Percentiles rank a stretch among this genome's conserved stretches.
Evolutionary conservation across 2,888 invertebrate species (phyloP).

Genomic region (Reticulitermes lucifugus): DNA sequence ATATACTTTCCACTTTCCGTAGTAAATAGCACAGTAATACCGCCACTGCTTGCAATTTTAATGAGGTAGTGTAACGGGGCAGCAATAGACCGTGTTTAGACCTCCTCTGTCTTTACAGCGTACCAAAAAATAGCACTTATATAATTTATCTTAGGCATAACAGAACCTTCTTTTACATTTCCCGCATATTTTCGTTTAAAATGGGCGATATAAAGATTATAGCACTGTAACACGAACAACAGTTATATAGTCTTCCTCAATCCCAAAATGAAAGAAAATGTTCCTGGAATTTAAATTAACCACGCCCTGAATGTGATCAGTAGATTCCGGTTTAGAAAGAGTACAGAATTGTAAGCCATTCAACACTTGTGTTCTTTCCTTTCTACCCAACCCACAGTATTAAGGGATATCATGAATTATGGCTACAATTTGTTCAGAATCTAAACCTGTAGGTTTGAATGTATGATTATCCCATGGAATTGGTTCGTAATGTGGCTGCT

Average conservation of each 20-base stretch:
- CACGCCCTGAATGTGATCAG: background rate
- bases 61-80: no score
- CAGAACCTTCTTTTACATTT: no score
- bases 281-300: background rate
- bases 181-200: no score
- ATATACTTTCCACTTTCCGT: no score
- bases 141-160: no score
- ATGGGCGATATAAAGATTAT: background rate
- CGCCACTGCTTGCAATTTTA: no score
- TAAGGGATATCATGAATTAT: background rate
- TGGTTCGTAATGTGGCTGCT: background rate
- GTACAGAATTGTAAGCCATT: background rate
- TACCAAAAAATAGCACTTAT: no score
- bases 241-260: background rate
- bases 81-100: no score
- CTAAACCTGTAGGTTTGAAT: background rate
- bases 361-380: background rate
- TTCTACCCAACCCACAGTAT: background rate
- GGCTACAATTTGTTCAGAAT: conserved; percentile 3
- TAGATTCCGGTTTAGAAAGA: background rate
- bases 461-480: background rate
- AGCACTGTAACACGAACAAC: background rate
- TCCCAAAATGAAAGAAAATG: background rate
- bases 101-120: no score
- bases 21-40: no score